phyloP scores from a whole-genome alignment of 2,888 invertebrate species.

The Eupithecia inturbata region DNA sequence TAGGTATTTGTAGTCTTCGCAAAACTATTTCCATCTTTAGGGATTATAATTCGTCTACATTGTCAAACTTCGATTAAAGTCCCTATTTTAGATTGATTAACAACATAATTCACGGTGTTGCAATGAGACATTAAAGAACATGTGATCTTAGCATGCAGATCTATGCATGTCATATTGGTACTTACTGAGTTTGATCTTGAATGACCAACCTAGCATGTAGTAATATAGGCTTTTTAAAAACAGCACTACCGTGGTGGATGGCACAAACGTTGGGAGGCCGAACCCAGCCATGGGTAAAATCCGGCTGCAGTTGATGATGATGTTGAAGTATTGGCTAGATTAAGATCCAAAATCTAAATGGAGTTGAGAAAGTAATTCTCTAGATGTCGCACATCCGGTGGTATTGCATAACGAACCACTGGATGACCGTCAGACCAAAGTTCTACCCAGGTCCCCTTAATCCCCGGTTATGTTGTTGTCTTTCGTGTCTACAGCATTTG shows the following conservation, averaged over 20 bases:
- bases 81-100: slow-evolving; percentile 17
- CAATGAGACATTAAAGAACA: slow-evolving; percentile 3
- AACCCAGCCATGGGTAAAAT: no score
- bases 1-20: not conserved
- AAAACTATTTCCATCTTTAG: not conserved
- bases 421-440: no score
- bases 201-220: not conserved
- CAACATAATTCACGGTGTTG: slow-evolving; percentile 14
- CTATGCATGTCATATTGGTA: not conserved
- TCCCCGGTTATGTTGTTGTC: no score
- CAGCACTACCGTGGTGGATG: no score
- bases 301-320: no score
- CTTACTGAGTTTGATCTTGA: not conserved
- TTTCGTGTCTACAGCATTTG: no score
- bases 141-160: not conserved
- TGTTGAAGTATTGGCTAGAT: not conserved
- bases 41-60: slow-evolving; percentile 1
- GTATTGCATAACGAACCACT: no score
- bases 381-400: no score
- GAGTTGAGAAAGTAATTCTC: no score
- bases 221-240: not conserved
- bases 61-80: slow-evolving; percentile 12
- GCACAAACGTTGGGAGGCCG: no score
- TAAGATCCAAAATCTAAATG: no score
- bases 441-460: no score